Conservation (phyloP, 1,140 invertebrate species). For the Conus betulinus region DNA sequence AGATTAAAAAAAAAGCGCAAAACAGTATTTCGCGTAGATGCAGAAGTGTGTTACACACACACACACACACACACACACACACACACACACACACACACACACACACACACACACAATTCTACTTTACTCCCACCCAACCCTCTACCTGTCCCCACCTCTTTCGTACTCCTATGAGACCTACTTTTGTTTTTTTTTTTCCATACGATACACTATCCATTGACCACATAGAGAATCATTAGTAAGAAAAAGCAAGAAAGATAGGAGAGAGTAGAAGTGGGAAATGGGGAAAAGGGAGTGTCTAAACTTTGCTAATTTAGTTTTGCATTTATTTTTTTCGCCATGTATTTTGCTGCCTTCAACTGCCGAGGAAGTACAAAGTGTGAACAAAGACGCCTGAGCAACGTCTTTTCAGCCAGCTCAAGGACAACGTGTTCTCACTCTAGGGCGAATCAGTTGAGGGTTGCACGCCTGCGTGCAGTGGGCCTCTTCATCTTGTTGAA, state of each 20-base stretch:
- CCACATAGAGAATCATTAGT: neutral
- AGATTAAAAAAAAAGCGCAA: neutral
- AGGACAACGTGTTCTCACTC: too few species aligned
- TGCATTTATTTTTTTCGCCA: neutral
- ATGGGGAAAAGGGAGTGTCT: neutral
- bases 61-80: constrained; percentile 2
- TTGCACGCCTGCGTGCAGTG: too few species aligned
- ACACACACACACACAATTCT: constrained; percentile 13
- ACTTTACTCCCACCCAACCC: too few species aligned
- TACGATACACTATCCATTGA: neutral
- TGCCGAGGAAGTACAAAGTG: neutral
- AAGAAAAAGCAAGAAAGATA: neutral
- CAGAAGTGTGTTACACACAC: neutral
- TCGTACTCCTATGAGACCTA: neutral
- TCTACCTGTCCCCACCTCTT: too few species aligned
- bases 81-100: constrained; percentile 21
- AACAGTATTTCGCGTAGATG: neutral
- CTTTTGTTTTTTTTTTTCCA: neutral
- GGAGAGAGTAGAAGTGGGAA: neutral
- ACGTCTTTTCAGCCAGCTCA: too few species aligned
- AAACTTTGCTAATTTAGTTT: neutral
- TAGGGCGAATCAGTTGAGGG: too few species aligned
- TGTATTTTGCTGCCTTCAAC: too few species aligned
- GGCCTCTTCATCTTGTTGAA: too few species aligned
- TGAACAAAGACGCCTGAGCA: too few species aligned